These are phyloP conservation scores for Apodemia zela DNA, from an alignment of 2,888 invertebrate species.

Conservation along the genomic window DNA sequence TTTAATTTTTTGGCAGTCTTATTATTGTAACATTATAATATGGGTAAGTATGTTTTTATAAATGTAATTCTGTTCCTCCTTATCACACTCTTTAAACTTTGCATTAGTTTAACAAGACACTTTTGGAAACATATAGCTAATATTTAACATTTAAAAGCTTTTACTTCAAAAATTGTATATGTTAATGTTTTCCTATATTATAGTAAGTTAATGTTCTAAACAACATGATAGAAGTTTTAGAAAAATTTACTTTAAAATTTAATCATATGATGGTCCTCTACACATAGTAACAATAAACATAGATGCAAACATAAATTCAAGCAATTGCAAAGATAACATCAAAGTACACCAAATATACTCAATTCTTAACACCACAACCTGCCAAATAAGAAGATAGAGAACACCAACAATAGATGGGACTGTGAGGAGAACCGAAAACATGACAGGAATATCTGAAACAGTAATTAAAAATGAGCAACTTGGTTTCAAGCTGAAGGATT, in stretches of 20 bases:
- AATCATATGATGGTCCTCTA: slow-evolving; percentile 81
- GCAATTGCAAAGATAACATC: slow-evolving; percentile 88
- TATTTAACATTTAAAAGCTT: neutral
- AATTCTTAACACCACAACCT: slow-evolving; percentile 91
- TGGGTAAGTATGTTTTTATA: neutral
- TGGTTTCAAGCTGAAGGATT: neutral
- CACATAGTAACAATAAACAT: slow-evolving; percentile 85
- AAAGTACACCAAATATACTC: slow-evolving; percentile 94
- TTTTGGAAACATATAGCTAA: neutral
- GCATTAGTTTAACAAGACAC: neutral
- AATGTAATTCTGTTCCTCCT: neutral
- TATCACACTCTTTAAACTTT: neutral
- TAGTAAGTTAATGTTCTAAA: neutral
- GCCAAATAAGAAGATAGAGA: slow-evolving; percentile 92
- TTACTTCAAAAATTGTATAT: neutral
- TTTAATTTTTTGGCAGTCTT: too few species aligned
- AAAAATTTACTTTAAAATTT: slow-evolving; percentile 27
- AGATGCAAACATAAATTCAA: slow-evolving; percentile 91
- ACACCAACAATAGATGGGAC: slow-evolving; percentile 92
- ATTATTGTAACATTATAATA: neutral
- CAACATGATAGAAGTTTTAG: too few species aligned
- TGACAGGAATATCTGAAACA: slow-evolving; percentile 87
- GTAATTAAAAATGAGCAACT: neutral
- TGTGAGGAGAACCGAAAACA: slow-evolving; percentile 90
- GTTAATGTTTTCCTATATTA: neutral